phyloP scores from a whole-genome alignment of 2,888 invertebrate genomes.

The Anthophora plumipes region DNA sequence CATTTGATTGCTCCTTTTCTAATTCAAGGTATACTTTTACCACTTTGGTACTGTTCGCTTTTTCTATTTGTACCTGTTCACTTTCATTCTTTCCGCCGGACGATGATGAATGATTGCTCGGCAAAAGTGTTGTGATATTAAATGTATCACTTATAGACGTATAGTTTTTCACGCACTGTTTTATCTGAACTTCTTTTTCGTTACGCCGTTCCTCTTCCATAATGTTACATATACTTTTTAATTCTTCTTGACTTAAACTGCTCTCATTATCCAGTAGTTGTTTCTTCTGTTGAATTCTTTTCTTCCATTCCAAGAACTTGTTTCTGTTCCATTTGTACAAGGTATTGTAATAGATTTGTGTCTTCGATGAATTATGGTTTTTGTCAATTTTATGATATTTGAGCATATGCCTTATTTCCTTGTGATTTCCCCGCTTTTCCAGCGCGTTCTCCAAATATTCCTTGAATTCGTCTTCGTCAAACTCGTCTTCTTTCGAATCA shows the following conservation, averaged over 20 bases:
- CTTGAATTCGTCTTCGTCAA: not conserved
- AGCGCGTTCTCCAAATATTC: not conserved
- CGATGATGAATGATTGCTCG: not conserved
- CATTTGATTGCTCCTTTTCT: not conserved
- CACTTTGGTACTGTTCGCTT: not conserved
- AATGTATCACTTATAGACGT: not conserved
- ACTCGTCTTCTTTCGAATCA: not conserved
- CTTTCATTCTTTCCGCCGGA: not conserved
- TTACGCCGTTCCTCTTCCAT: not conserved
- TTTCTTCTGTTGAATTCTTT: not conserved
- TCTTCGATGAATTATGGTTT: not conserved
- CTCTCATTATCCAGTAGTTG: not conserved
- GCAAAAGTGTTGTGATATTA: not conserved
- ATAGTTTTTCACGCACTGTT: not conserved
- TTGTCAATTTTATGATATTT: not conserved
- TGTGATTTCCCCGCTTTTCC: not conserved
- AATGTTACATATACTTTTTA: slow-evolving; percentile 12
- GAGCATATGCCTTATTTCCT: not conserved
- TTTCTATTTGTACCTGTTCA: not conserved
- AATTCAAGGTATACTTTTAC: not conserved
- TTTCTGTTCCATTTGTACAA: slow-evolving; percentile 11
- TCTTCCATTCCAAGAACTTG: slow-evolving; percentile 13
- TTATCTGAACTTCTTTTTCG: not conserved
- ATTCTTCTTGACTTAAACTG: not conserved
- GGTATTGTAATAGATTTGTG: not conserved